These are phyloP conservation scores for Siniperca scherzeri DNA, from an alignment of 2,797 vertebrate species.

Conservation along the genomic window DNA sequence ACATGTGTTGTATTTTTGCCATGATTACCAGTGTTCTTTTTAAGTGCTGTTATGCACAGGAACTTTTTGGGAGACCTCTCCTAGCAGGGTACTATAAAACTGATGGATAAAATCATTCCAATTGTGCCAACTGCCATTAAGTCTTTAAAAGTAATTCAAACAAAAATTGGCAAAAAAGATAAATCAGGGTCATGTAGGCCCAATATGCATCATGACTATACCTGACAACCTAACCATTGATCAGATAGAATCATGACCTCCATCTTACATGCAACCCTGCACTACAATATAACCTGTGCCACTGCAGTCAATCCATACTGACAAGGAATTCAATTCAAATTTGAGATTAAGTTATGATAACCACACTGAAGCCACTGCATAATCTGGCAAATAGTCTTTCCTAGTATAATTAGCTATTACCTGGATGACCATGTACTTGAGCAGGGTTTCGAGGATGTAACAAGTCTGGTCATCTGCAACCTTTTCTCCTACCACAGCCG, in stretches of 20 bases:
- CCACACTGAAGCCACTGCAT: background rate
- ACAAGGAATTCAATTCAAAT: background rate
- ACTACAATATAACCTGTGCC: background rate
- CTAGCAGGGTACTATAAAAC: background rate
- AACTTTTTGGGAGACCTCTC: background rate
- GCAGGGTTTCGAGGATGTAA: conserved; percentile 94
- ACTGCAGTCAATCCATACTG: background rate
- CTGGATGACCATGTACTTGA: conserved; percentile 98
- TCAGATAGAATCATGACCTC: background rate
- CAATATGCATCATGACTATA: background rate
- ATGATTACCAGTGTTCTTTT: background rate
- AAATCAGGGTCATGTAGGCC: background rate
- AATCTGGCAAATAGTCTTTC: background rate
- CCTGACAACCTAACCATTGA: background rate
- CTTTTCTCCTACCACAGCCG: conserved; percentile 93
- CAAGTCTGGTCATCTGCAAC: conserved; percentile 95
- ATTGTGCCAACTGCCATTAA: background rate
- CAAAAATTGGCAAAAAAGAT: background rate
- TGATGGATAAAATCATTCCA: background rate
- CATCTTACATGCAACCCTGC: background rate
- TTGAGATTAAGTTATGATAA: background rate
- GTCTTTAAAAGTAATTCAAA: background rate
- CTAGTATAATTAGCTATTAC: conserved; percentile 72
- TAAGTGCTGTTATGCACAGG: background rate
- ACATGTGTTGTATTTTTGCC: background rate